phyloP scores from a whole-genome alignment of 2,888 invertebrate genomes.

The Germaria angustata region DNA sequence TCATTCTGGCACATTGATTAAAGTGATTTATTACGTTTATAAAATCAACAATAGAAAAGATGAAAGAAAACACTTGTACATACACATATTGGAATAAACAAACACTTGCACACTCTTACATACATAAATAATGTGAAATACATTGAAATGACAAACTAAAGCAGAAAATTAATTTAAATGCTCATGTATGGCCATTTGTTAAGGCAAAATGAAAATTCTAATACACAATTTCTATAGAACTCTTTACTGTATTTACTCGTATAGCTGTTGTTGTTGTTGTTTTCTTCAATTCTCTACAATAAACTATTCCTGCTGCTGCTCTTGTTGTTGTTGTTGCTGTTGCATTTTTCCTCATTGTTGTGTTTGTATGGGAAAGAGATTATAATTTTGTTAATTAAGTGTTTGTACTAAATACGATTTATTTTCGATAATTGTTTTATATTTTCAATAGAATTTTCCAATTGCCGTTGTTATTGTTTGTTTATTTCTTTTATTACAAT shows the following conservation, averaged over 20 bases:
- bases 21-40: conserved; percentile 48
- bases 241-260: neutral
- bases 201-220: conserved; percentile 2
- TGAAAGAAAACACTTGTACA: neutral
- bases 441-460: conserved; percentile 55
- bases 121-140: neutral
- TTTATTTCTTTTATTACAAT: neutral
- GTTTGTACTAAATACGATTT: conserved; percentile 47
- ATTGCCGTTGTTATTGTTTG: conserved; percentile 20
- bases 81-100: neutral
- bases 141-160: conserved; percentile 30
- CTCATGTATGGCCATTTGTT: neutral
- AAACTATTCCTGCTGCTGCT: neutral
- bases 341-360: neutral
- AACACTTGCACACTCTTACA: neutral
- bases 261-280: neutral
- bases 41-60: conserved; percentile 8
- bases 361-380: neutral
- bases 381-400: conserved; percentile 52
- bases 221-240: conserved; percentile 12
- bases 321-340: neutral
- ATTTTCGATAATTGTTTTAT: conserved; percentile 60
- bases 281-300: neutral
- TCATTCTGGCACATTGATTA: conserved; percentile 25
- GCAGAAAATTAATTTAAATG: conserved; percentile 40